Base-by-base conservation (phyloP, 2,797 vertebrate genomes). In the Neopelma chrysocephalum region DNA sequence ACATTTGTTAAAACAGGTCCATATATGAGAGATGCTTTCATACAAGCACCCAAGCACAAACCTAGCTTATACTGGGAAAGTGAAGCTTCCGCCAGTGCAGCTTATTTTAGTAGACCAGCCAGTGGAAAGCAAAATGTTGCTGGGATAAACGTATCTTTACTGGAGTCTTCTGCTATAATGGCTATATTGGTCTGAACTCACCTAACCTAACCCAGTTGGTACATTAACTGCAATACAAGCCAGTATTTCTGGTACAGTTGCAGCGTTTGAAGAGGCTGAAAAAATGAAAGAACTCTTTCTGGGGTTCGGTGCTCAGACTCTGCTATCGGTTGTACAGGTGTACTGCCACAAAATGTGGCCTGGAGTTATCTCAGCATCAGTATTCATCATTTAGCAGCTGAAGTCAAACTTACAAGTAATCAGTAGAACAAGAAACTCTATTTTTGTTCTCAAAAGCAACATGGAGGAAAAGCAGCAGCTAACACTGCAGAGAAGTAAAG, bases 401-500 rank as follows among this genome's bases (percentile, higher is more conserved):
- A n/a, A 73, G 53, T 80, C 50, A 36, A 80, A 94, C 61, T 86
- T 62, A 43, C 14, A 91, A 72, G 84, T 78, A 89, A 95, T 94
- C 92, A 72, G 73, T 66, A 66, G 43, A 69, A 87, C 90, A 95
- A 96, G 92, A 89, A 92, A 96, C 91, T 61, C 51, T 40, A 87
- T 93, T 91, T 94, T 84, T 90, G 14, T n/a, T 92, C 85, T 80
- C 54, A 78, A 82, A 93, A 91, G 53, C 27, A 50, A 87, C 16
- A 53, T 42, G 45, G 87, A 90, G 22, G 65, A 96, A 90, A 87
- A 89, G 62, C 92, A 88, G 87, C 54, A 45, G 53, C n/a, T 48
- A 70, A 69, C 61, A 7, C 14, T 48, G 66, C 68, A 95, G 5
- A 68, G 43, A 91, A 90, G 56, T 47, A 85, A 90, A 87, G 70